A percentile compares a stretch with the other conserved stretches of the same genome.
Conservation (phyloP, 2,888 invertebrate species). For the Brenthis ino region DNA sequence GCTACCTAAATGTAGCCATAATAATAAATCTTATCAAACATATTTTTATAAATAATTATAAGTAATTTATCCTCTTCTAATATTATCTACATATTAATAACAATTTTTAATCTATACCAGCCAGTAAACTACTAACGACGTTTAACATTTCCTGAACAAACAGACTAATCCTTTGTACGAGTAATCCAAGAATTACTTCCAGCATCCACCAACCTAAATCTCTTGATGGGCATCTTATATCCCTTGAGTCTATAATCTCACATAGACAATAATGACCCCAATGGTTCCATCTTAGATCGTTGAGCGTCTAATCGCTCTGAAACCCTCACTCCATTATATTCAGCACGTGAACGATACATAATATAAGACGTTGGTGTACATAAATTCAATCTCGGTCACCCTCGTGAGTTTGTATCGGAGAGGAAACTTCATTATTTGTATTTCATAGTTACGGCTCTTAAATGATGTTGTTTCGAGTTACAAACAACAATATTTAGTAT, state of each 20-base stretch:
- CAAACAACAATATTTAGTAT: too few relatives aligned
- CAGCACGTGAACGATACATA: conserved; percentile 28
- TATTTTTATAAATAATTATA: too few relatives aligned
- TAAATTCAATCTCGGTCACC: conserved; percentile 46
- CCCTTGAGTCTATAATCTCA: background rate
- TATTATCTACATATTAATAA: too few relatives aligned
- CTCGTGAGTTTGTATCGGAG: conserved; percentile 40
- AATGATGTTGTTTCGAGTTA: too few relatives aligned
- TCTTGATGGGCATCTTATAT: background rate
- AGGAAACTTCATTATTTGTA: conserved; percentile 4
- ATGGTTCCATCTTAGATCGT: conserved; percentile 22
- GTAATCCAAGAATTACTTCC: background rate
- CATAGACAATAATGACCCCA: conserved; percentile 17
- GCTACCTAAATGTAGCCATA: too few relatives aligned
- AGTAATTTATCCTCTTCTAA: too few relatives aligned
- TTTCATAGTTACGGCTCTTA: too few relatives aligned
- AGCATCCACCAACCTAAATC: background rate
- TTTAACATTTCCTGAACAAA: too few relatives aligned
- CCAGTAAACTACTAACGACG: too few relatives aligned
- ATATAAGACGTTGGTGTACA: conserved; percentile 43
- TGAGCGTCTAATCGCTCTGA: conserved; percentile 22
- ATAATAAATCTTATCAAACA: too few relatives aligned
- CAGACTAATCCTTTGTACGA: background rate
- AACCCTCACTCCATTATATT: conserved; percentile 29
- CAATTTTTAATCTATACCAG: too few relatives aligned